phyloP scores from a whole-genome alignment of 2,888 invertebrate species.

The Coecobrya sp. region DNA sequence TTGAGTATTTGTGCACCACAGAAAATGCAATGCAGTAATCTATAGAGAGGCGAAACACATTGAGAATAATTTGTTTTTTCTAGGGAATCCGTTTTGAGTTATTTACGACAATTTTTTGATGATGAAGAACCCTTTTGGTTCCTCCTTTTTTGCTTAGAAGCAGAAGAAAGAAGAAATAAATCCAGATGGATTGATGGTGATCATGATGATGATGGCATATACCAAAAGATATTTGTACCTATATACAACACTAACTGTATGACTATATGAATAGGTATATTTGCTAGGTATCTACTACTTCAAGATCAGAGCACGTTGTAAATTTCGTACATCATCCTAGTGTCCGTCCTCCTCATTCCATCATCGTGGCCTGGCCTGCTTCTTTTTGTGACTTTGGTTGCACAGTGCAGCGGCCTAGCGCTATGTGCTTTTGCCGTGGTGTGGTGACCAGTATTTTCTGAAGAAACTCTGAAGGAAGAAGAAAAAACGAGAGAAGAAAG shows the following conservation, averaged over 20 bases:
- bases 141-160: conserved; percentile 75
- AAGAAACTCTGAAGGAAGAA: conserved; percentile 62
- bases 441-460: conserved; percentile 63
- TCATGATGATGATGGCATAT: conserved; percentile 62
- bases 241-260: background rate
- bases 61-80: conserved; percentile 76
- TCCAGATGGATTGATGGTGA: conserved; percentile 77
- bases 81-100: conserved; percentile 77
- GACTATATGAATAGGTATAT: background rate
- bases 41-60: conserved; percentile 57
- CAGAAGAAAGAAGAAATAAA: conserved; percentile 69
- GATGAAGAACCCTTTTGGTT: conserved; percentile 80
- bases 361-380: conserved; percentile 47
- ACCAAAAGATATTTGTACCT: conserved; percentile 1
- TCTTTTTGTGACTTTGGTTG: conserved; percentile 59
- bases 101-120: conserved; percentile 80
- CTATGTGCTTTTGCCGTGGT: background rate
- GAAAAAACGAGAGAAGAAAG: conserved; percentile 56
- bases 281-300: conserved; percentile 1
- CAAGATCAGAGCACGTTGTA: conserved; percentile 73
- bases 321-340: conserved; percentile 74
- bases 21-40: conserved; percentile 36
- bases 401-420: background rate
- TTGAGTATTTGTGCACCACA: background rate
- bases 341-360: conserved; percentile 78